phyloP scores from a whole-genome alignment of 2,888 invertebrate genomes.

The Mechanitis messenoides region DNA sequence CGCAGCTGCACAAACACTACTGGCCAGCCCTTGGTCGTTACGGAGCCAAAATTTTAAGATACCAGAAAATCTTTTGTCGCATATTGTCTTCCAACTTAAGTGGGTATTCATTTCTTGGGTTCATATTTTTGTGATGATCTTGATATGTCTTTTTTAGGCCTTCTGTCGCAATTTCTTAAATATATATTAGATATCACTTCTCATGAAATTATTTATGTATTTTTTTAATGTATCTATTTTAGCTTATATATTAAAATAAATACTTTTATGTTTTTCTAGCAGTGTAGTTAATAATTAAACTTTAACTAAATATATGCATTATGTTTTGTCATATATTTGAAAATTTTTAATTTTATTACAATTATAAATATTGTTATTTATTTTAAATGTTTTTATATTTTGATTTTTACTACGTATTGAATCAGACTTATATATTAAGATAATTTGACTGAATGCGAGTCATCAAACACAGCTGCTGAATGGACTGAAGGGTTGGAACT shows the following conservation, averaged over 20 bases:
- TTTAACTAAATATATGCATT: no score
- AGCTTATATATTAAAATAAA: no score
- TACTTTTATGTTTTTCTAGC: no score
- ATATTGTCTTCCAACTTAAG: background rate
- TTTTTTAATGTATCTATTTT: no score
- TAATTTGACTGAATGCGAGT: constrained; percentile 11
- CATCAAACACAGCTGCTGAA: constrained; percentile 41
- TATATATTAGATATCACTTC: no score
- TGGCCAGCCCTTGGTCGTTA: background rate
- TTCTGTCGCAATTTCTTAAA: no score
- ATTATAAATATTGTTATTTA: no score
- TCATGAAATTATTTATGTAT: no score
- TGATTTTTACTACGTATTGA: background rate
- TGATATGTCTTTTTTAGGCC: background rate
- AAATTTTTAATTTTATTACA: no score
- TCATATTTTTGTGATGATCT: background rate
- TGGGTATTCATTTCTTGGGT: background rate
- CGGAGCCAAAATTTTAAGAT: background rate
- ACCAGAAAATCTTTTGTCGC: constrained; percentile 5
- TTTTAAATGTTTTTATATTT: no score
- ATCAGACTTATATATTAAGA: background rate
- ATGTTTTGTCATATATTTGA: no score
- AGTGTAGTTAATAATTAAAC: no score
- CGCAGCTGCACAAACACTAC: constrained; percentile 8
- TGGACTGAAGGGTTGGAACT: constrained; percentile 33